phyloP scores from a whole-genome alignment of 2,113 vertebrate species.

The Caranx ignobilis region DNA sequence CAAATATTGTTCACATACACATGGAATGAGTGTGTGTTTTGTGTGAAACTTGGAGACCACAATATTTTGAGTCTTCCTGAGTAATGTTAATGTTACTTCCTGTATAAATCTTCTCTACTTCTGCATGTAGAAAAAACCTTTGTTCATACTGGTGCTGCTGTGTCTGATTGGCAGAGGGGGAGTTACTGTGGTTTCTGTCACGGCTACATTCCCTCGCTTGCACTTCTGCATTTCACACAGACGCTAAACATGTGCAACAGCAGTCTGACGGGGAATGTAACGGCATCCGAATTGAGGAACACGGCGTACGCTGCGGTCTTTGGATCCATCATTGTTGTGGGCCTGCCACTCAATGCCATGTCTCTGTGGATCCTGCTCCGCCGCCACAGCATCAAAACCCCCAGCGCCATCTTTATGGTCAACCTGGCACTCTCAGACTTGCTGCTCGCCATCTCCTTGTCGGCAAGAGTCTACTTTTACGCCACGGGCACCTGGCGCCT shows the following conservation, averaged over 20 bases:
- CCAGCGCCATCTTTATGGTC: slow-evolving; percentile 70
- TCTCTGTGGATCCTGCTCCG: slow-evolving; percentile 72
- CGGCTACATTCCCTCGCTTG: not conserved
- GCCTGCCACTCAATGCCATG: slow-evolving; percentile 72
- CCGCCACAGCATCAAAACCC: slow-evolving; percentile 50
- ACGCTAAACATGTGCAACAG: slow-evolving; percentile 8
- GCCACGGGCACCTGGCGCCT: slow-evolving; percentile 55
- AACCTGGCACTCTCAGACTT: slow-evolving; percentile 76
- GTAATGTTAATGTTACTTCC: slow-evolving; percentile 43
- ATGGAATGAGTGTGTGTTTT: too few relatives aligned
- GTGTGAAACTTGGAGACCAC: too few relatives aligned
- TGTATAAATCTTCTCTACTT: slow-evolving; percentile 21
- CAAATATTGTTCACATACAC: too few relatives aligned
- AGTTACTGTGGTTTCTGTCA: not conserved
- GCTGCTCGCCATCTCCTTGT: slow-evolving; percentile 70
- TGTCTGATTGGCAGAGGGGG: not conserved
- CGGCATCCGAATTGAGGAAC: not conserved
- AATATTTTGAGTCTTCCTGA: not conserved
- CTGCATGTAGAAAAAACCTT: not conserved
- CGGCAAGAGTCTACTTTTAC: slow-evolving; percentile 70
- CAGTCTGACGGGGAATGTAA: not conserved
- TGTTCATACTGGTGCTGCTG: not conserved
- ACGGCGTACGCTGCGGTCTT: slow-evolving; percentile 41
- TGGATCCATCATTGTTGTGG: slow-evolving; percentile 55
- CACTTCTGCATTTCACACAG: slow-evolving; percentile 14